A percentile compares a stretch with the other conserved stretches of the same genome.
Conservation (phyloP, 1,140 invertebrate species). For the Brachionus manjavacas region DNA sequence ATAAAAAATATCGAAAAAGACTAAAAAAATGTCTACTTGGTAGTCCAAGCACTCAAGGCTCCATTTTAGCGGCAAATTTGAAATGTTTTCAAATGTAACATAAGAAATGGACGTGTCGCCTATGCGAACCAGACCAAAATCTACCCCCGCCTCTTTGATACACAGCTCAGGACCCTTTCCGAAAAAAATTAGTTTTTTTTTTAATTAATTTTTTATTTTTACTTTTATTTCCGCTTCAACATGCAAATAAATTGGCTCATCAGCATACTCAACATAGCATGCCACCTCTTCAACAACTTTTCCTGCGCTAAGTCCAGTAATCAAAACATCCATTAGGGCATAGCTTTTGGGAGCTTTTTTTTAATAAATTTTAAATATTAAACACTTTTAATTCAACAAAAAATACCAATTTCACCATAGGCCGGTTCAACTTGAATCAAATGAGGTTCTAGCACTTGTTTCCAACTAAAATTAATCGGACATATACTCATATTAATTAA, state of each 20-base stretch:
- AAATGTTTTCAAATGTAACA: constrained; percentile 49
- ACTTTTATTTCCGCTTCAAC: constrained; percentile 55
- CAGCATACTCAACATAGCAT: constrained; percentile 53
- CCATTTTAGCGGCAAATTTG: constrained; percentile 44
- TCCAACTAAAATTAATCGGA: constrained; percentile 54
- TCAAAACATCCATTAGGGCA: constrained; percentile 50
- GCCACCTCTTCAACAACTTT: constrained; percentile 50
- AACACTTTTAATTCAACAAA: constrained; percentile 47
- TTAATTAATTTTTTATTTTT: not conserved
- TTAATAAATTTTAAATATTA: not conserved
- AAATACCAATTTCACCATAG: constrained; percentile 55
- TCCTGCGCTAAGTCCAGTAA: constrained; percentile 52
- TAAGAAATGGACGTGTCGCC: constrained; percentile 46
- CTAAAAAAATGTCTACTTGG: not conserved
- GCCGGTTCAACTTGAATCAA: constrained; percentile 55
- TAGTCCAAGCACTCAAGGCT: not conserved
- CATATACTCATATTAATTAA: constrained; percentile 56
- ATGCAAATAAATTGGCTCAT: constrained; percentile 52
- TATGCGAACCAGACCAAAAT: constrained; percentile 52
- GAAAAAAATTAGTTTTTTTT: constrained; percentile 26
- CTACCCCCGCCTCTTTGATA: constrained; percentile 49
- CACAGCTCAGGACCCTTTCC: constrained; percentile 52
- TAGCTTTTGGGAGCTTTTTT: constrained; percentile 43
- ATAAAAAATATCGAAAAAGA: constrained; percentile 46
- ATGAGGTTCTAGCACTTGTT: constrained; percentile 47